Evolutionary conservation across 2,797 vertebrate genomes (phyloP), one percentile per base, ranked within the genome.

Genomic region (Geotrypetes seraphini): DNA sequence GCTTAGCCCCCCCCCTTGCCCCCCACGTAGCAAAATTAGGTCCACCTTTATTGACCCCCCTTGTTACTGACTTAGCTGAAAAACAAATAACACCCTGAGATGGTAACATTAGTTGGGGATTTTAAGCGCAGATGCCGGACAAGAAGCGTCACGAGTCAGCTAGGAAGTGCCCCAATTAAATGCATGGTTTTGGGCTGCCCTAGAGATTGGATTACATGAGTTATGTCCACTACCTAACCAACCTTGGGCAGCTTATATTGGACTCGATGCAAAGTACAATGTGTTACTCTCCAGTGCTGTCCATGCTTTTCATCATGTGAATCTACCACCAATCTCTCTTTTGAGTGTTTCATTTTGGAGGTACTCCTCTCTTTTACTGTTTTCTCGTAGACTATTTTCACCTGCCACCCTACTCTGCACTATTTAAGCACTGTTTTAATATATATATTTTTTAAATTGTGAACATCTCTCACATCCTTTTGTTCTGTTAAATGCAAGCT

Each of bases 281-380:
- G 81, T 89, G 88, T 85, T 85, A 78, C 84, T 90, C 78, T 85
- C 82, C 75, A 82, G 81, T 86, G 83, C 77, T 83, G 57, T 79
- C 71, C 77, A 71, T 71, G 63, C 84, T 76, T 69, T 39, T 78
- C 68, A 73, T 79, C 58, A 21, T 56, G 63, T 78, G 64, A 70
- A 71, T 66, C 19, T 57, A 69, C 69, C 51, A 62, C 73, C 66
- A 51, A 62, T 68, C 56, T 73, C 25, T 49, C 55, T 57, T 66
- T 52, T 57, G 56, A 67, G 41, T 57, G 56, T 49, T 63, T 63
- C 27, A 33, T 22, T 42, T 60, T 58, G 39, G 66, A 75, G 40
- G 57, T 50, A 43, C 52, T 48, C 25, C 51, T 56, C 63, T 60
- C 21, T 64, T 66, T 66, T 24, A 31, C 35, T 63, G 43, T 15